A percentile compares a stretch with the other conserved stretches of the same genome.
phyloP scores from a whole-genome alignment of 2,888 invertebrate genomes.

The Lasioglossum malachurum region DNA sequence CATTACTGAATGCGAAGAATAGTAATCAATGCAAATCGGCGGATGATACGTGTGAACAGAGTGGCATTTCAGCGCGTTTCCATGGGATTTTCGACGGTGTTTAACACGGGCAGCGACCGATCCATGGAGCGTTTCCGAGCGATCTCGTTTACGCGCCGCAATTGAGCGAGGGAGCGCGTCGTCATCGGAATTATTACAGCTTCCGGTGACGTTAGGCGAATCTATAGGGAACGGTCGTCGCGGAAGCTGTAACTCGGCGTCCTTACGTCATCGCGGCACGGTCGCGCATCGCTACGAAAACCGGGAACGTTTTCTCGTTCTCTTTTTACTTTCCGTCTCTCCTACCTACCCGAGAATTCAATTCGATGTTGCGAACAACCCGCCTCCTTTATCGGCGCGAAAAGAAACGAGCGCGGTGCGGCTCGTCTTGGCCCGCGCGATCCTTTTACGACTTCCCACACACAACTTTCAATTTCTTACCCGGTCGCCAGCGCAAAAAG shows the following conservation, averaged over 20 bases:
- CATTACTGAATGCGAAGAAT: not conserved
- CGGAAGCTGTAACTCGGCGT: constrained; percentile 74
- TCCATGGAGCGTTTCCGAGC: constrained; percentile 33
- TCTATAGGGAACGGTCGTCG: constrained; percentile 73
- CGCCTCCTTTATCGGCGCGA: not conserved
- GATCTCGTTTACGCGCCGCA: constrained; percentile 66
- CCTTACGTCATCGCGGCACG: constrained; percentile 71
- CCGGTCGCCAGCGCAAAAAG: constrained; percentile 4
- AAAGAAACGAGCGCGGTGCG: not conserved
- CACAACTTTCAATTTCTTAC: constrained; percentile 31
- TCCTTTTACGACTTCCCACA: constrained; percentile 17
- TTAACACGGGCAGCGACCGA: not conserved
- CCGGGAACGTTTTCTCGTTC: not conserved
- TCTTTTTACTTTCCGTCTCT: not conserved
- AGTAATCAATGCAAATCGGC: not conserved
- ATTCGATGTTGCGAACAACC: not conserved
- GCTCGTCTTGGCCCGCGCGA: constrained; percentile 3
- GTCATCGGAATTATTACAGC: constrained; percentile 78
- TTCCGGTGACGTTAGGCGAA: constrained; percentile 80
- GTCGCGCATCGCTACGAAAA: constrained; percentile 35
- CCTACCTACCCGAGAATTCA: not conserved
- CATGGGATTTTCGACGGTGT: not conserved
- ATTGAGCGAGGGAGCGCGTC: constrained; percentile 69
- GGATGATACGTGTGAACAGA: not conserved
- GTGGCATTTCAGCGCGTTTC: not conserved